Conservation (phyloP, 2,797 vertebrate species). For the Psittacula echo region DNA sequence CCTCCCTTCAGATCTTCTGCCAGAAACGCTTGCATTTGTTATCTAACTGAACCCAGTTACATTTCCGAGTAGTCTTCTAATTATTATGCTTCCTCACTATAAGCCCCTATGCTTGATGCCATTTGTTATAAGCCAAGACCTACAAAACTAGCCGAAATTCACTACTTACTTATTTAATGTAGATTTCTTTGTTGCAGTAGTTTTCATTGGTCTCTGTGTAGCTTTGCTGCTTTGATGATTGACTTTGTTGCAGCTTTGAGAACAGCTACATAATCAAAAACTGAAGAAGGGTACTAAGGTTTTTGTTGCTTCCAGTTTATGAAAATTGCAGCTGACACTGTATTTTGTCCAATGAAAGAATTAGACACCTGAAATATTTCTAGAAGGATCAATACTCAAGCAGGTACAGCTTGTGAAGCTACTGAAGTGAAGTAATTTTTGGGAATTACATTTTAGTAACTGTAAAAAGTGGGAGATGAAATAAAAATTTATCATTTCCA, state of each 20-base stretch:
- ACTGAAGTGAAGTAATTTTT: background rate
- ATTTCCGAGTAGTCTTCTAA: background rate
- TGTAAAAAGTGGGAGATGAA: background rate
- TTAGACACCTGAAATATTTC: background rate
- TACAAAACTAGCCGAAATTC: background rate
- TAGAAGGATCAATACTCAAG: background rate
- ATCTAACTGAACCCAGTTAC: background rate
- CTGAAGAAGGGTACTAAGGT: background rate
- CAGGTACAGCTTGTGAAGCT: background rate
- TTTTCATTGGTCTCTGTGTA: background rate
- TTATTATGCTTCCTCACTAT: background rate
- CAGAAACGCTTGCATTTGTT: background rate
- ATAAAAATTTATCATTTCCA: background rate
- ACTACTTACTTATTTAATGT: background rate
- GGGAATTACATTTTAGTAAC: background rate
- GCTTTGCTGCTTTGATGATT: background rate
- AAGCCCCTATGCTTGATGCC: background rate
- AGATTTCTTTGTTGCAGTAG: background rate
- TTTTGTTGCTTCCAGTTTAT: background rate
- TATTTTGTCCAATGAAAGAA: background rate
- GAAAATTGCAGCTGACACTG: background rate
- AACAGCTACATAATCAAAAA: slow-evolving; percentile 4
- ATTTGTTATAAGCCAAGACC: background rate
- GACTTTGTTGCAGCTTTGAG: background rate
- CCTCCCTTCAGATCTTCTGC: background rate